Conservation (phyloP, 2,797 vertebrate species). For the Enteromius treurensis region DNA sequence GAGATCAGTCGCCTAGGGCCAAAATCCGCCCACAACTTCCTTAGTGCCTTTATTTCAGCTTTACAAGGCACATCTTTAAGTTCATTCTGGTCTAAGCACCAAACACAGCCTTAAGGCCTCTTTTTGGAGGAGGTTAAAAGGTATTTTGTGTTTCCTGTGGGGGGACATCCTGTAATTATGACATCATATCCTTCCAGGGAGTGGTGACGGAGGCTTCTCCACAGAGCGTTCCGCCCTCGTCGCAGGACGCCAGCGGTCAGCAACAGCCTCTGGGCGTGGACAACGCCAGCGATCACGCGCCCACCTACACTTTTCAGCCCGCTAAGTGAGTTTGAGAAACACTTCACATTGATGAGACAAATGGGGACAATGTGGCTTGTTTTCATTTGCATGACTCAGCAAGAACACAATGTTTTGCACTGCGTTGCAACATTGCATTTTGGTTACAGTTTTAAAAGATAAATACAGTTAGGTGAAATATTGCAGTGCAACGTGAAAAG, state of each 20-base stretch:
- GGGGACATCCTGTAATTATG: slow-evolving; percentile 35
- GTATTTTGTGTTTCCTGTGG: not conserved
- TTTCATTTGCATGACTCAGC: not conserved
- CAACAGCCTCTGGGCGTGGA: slow-evolving; percentile 94
- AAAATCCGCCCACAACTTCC: slow-evolving; percentile 24
- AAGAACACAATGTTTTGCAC: slow-evolving; percentile 26
- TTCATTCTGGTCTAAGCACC: not conserved
- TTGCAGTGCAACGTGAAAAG: not conserved
- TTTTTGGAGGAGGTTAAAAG: not conserved
- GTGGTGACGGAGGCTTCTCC: slow-evolving; percentile 93
- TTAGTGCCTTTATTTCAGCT: slow-evolving; percentile 11
- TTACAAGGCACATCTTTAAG: slow-evolving; percentile 7
- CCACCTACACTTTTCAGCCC: slow-evolving; percentile 94
- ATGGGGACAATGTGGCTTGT: not conserved
- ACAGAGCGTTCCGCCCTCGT: slow-evolving; percentile 90
- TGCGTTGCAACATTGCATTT: slow-evolving; percentile 1
- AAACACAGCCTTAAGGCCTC: slow-evolving; percentile 5
- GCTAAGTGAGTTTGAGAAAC: slow-evolving; percentile 85
- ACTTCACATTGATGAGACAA: slow-evolving; percentile 1
- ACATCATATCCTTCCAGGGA: slow-evolving; percentile 78
- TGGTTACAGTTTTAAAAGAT: not conserved
- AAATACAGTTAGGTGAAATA: not conserved
- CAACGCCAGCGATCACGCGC: slow-evolving; percentile 87
- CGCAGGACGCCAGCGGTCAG: slow-evolving; percentile 93
- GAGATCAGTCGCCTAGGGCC: not conserved